Evolutionary conservation across 2,888 invertebrate genomes (phyloP).

Genomic region (Caenorhabditis afra): DNA sequence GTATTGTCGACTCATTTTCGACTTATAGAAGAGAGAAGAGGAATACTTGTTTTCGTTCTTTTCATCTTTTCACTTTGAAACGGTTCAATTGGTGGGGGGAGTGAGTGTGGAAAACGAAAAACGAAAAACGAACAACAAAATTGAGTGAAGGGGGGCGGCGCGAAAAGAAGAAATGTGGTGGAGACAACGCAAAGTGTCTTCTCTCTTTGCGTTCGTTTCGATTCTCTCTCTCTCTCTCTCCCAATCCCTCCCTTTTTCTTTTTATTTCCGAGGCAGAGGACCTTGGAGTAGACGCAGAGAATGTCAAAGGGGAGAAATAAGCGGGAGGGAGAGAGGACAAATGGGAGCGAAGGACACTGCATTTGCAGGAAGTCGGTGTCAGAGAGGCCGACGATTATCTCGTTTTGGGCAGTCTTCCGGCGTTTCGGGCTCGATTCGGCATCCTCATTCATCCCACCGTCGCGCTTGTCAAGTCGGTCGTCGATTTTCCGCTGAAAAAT

Average conservation of each 20-base stretch:
- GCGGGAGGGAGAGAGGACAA: constrained; percentile 4
- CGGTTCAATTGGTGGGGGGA: too few relatives aligned
- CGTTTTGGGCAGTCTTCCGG: constrained; percentile 63
- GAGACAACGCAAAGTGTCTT: not conserved
- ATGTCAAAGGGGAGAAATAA: not conserved
- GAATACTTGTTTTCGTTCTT: too few relatives aligned
- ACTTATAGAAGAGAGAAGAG: too few relatives aligned
- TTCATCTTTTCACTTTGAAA: too few relatives aligned
- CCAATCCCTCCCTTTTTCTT: too few relatives aligned
- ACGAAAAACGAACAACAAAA: not conserved
- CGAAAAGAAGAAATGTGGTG: constrained; percentile 31
- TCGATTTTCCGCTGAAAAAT: too few relatives aligned
- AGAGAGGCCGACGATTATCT: constrained; percentile 57
- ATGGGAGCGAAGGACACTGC: constrained; percentile 4
- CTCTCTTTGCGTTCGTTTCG: too few relatives aligned
- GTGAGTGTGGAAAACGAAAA: too few relatives aligned
- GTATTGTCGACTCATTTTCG: too few relatives aligned
- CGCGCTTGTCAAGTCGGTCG: constrained; percentile 56
- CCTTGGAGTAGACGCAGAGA: constrained; percentile 6
- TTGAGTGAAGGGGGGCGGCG: not conserved
- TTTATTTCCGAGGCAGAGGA: too few relatives aligned
- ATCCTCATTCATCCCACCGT: constrained; percentile 67
- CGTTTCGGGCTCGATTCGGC: constrained; percentile 65
- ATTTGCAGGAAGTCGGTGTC: constrained; percentile 66
- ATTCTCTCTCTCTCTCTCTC: too few relatives aligned